phyloP scores from a whole-genome alignment of 1,140 invertebrate genomes.

The Trialeurodes vaporariorum region DNA sequence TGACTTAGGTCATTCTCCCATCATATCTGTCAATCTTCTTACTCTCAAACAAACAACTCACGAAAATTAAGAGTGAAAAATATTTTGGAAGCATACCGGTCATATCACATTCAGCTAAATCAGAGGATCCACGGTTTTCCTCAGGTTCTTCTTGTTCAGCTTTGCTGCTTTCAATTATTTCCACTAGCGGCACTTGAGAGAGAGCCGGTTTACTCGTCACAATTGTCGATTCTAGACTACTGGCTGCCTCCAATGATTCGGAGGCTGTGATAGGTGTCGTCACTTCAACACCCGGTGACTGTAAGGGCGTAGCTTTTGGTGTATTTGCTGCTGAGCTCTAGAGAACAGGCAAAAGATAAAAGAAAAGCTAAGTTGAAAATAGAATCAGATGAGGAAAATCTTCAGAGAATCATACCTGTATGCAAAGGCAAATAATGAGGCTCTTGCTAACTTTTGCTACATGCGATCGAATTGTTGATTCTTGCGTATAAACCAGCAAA shows the following conservation, averaged over 20 bases:
- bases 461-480: too few species aligned
- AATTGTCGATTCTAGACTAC: slow-evolving; percentile 13
- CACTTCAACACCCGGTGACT: slow-evolving; percentile 41
- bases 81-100: slow-evolving; percentile 25
- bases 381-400: too few species aligned
- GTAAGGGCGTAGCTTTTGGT: slow-evolving; percentile 41
- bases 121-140: slow-evolving; percentile 13
- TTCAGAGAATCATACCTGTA: too few species aligned
- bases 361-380: too few species aligned
- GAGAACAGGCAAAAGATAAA: too few species aligned
- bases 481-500: too few species aligned
- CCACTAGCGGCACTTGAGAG: slow-evolving; percentile 13
- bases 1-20: too few species aligned
- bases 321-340: slow-evolving; percentile 31
- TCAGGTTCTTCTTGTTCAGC: background rate
- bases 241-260: slow-evolving; percentile 5
- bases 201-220: slow-evolving; percentile 18
- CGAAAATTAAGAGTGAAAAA: too few species aligned
- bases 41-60: too few species aligned
- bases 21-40: too few species aligned
- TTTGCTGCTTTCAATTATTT: slow-evolving; percentile 3
- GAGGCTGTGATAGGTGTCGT: slow-evolving; percentile 21
- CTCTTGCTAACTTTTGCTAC: too few species aligned
- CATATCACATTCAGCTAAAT: slow-evolving; percentile 28
- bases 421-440: too few species aligned